phyloP scores from a whole-genome alignment of 2,888 invertebrate genomes.

The Catocala fraxini region DNA sequence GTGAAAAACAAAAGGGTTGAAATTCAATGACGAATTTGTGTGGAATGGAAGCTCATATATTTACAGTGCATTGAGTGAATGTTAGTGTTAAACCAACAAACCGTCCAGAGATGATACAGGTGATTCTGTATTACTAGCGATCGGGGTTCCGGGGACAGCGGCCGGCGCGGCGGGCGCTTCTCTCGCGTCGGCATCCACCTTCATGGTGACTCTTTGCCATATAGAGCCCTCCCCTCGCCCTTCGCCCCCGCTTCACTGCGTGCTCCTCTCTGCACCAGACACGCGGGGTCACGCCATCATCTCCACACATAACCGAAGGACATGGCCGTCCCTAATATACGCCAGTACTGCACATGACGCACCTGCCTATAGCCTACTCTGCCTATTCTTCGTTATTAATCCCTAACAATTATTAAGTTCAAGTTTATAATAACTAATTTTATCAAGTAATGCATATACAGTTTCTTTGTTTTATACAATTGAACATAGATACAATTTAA shows the following conservation, averaged over 20 bases:
- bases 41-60: slow-evolving; percentile 56
- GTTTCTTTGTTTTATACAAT: background rate
- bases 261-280: slow-evolving; percentile 77
- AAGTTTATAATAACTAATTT: too few species aligned
- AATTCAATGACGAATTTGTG: slow-evolving; percentile 36
- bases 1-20: slow-evolving; percentile 37
- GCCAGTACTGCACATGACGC: slow-evolving; percentile 9
- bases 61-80: slow-evolving; percentile 62
- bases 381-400: slow-evolving; percentile 4
- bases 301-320: slow-evolving; percentile 57
- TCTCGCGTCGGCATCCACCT: slow-evolving; percentile 74
- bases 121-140: slow-evolving; percentile 81
- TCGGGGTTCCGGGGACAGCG: slow-evolving; percentile 64
- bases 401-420: slow-evolving; percentile 5
- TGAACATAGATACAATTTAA: background rate
- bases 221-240: slow-evolving; percentile 64
- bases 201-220: slow-evolving; percentile 70
- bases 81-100: slow-evolving; percentile 76
- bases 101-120: slow-evolving; percentile 82
- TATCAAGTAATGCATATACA: background rate
- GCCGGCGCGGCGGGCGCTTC: slow-evolving; percentile 69
- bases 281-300: slow-evolving; percentile 70
- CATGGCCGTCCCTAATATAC: slow-evolving; percentile 20
- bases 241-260: slow-evolving; percentile 59
- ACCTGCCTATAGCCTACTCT: slow-evolving; percentile 14